These are phyloP conservation scores for Drosophila pectinifera DNA, from an alignment of 1,140 invertebrate genomes.

Conservation along the genomic window DNA sequence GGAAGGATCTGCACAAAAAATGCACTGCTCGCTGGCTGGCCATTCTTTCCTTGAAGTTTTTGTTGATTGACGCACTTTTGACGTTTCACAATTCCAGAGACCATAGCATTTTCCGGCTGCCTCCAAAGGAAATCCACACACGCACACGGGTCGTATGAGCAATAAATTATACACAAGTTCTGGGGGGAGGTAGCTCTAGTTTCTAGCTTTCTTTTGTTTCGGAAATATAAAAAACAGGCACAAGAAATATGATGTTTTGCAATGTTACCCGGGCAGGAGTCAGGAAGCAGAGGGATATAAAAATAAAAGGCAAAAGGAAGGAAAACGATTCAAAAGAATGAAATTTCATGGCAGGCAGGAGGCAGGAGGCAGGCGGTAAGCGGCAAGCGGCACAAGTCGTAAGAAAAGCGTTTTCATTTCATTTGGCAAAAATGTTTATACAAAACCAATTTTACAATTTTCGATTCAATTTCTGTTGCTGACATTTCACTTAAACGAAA, in stretches of 20 bases:
- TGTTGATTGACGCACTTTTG: slow-evolving; percentile 78
- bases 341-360: slow-evolving; percentile 43
- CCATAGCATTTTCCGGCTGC: slow-evolving; percentile 16
- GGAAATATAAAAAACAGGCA: slow-evolving; percentile 79
- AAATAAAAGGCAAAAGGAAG: slow-evolving; percentile 12
- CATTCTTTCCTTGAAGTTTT: slow-evolving; percentile 37
- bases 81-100: slow-evolving; percentile 63
- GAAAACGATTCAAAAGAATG: slow-evolving; percentile 42
- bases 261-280: slow-evolving; percentile 26
- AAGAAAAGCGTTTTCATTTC: slow-evolving; percentile 82
- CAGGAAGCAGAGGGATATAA: slow-evolving; percentile 9
- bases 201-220: slow-evolving; percentile 62
- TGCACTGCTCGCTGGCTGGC: slow-evolving; percentile 1
- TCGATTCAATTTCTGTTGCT: slow-evolving; percentile 83
- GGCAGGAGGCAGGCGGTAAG: slow-evolving; percentile 19
- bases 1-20: slow-evolving; percentile 10
- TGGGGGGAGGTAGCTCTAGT: slow-evolving; percentile 11
- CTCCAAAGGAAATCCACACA: slow-evolving; percentile 18
- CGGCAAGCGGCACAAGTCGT: slow-evolving; percentile 19
- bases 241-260: slow-evolving; percentile 74
- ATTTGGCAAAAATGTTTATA: slow-evolving; percentile 83
- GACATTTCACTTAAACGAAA: slow-evolving; percentile 84
- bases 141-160: slow-evolving; percentile 61
- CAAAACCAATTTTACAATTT: slow-evolving; percentile 84
- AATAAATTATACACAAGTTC: slow-evolving; percentile 75